phyloP scores from a whole-genome alignment of 2,113 vertebrate species.

The Porphyrio hochstetteri region DNA sequence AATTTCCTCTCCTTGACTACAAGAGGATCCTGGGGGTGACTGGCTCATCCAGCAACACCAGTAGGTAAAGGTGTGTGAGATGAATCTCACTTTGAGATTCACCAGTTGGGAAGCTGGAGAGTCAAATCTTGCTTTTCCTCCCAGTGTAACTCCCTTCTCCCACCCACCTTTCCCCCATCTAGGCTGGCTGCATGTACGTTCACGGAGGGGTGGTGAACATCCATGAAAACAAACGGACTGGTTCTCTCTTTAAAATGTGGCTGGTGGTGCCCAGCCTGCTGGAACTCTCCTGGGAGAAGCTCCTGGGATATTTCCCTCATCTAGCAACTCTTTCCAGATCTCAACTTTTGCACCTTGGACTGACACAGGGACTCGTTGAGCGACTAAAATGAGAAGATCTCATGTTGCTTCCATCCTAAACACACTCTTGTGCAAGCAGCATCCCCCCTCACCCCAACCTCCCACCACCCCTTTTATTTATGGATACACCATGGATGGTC shows the following conservation, averaged over 20 bases:
- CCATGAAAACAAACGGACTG: conserved; percentile 95
- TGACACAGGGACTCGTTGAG: conserved; percentile 94
- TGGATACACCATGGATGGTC: conserved; percentile 61
- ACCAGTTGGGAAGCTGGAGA: not conserved
- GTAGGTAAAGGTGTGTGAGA: not conserved
- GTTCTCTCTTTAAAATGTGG: conserved; percentile 98
- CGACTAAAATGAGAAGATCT: conserved; percentile 85
- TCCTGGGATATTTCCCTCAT: conserved; percentile 88
- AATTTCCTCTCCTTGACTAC: not conserved
- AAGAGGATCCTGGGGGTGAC: not conserved
- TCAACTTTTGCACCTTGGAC: conserved; percentile 93
- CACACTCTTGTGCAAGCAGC: conserved; percentile 36
- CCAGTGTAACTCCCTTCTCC: rapidly evolving
- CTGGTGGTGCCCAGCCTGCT: conserved; percentile 93
- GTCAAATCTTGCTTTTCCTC: not conserved
- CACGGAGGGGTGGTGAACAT: conserved; percentile 98
- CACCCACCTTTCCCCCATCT: not conserved
- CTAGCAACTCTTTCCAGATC: conserved; percentile 83
- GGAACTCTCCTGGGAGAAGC: conserved; percentile 96
- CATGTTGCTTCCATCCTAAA: not conserved
- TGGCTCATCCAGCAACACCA: not conserved
- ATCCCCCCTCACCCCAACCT: too few relatives aligned
- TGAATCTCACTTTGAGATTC: not conserved
- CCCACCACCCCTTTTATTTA: conserved; percentile 59
- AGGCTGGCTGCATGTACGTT: conserved; percentile 99